Conservation (phyloP, 2,797 vertebrate genomes). For the Acanthornis magna region DNA sequence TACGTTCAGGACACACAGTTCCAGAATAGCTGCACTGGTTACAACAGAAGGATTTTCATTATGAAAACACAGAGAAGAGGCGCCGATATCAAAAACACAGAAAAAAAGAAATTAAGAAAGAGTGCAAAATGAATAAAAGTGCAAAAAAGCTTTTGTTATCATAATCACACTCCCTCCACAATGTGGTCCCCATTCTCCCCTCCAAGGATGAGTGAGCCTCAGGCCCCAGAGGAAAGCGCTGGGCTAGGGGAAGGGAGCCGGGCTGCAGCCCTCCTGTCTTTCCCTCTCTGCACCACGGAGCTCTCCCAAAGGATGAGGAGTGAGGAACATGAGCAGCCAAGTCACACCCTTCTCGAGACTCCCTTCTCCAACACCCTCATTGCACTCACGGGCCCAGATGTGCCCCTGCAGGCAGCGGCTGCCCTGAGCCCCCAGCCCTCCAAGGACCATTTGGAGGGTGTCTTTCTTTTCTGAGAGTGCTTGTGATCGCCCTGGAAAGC, state of each 20-base stretch:
- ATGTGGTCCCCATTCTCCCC: not conserved
- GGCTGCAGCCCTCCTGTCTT: not conserved
- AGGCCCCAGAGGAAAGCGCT: not conserved
- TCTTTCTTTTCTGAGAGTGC: constrained; percentile 9
- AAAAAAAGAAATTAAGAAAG: not conserved
- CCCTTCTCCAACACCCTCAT: not conserved
- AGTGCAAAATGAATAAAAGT: constrained; percentile 75
- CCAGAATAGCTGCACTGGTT: constrained; percentile 60
- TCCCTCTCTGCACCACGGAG: not conserved
- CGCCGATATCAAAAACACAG: constrained; percentile 30
- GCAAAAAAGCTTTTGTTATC: constrained; percentile 67
- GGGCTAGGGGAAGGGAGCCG: not conserved
- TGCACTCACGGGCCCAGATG: not conserved
- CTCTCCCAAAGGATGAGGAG: not conserved
- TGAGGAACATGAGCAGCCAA: not conserved
- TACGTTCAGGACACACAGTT: constrained; percentile 57
- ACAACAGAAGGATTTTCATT: constrained; percentile 58
- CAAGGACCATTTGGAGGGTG: not conserved
- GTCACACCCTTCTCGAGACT: not conserved
- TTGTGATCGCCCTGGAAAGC: not conserved
- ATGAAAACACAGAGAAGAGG: constrained; percentile 58
- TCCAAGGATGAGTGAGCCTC: not conserved
- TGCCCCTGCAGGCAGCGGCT: not conserved
- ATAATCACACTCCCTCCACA: not conserved
- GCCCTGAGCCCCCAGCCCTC: not conserved